Evolutionary conservation across 2,797 vertebrate species (phyloP), one percentile per base, ranked within the genome.

Genomic region (Microchirus variegatus): DNA sequence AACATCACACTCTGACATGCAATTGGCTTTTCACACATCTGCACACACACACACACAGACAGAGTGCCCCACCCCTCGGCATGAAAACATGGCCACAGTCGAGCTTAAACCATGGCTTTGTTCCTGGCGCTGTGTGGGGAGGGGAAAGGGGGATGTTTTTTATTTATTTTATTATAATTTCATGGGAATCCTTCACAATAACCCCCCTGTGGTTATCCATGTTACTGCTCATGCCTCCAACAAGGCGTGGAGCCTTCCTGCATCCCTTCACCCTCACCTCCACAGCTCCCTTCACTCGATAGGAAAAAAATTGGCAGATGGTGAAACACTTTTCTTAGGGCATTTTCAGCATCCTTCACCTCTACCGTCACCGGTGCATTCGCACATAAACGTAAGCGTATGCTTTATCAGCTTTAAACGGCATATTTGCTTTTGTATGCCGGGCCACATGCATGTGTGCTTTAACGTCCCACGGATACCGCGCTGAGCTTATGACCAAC

Each of bases 251-350:
- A 62, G 57, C 47, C 64, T 43, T 11, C 15, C 70, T 50, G 16
- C 61, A 58, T 36, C 45, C 69, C 64, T 17, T 48, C 1, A 14
- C 16, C 10, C 41, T 56, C 52, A 0, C 67, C 72, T 53, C 55
- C n/a, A 71, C 31, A 64, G 58, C 72, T 77, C 78, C 82, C 67
- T 75, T 84, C 65, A 61, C 81, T 64, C 51, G 63, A 73, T 42
- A 49, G 67, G 66, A 26, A 26, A 83, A 84, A 85, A 84, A 77
- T 61, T 36, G 53, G 79, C 91, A 93, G 91, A 92, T 92, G 92
- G 92, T 78, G 73, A 70, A 82, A 79, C 71, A 66, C 76, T 90
- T 90, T 88, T 83, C 83, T 82, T 17, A 71, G 83, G 87, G 89
- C 87, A 86, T 89, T 83, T 80, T 45, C 67, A 76, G 73, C 76